Evolutionary conservation across 2,797 vertebrate species (phyloP), one percentile per base, ranked within the genome.

Genomic region (Alosa sapidissima): DNA sequence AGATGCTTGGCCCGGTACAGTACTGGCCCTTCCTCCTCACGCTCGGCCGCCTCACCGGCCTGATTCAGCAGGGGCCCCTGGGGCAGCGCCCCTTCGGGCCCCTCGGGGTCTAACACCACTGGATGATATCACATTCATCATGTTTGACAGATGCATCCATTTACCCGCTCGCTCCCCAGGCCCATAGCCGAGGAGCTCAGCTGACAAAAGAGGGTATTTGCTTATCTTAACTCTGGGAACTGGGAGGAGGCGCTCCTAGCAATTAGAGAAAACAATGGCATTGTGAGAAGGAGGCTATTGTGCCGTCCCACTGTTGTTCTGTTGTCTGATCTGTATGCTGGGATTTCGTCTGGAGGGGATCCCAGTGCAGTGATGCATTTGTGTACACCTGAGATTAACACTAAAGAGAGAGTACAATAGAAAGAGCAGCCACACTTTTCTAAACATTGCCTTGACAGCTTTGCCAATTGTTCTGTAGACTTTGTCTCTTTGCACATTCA

Each of bases 1-100:
- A 96, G 94, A 95, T 95, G 94, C 91, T 90, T 87, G 91, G 91
- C 91, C 89, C 85, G 86, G 85, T 87, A 82, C 75, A 68, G 84
- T 93, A 88, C 88, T 3, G 36, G 2, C 54, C 16, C 3, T 2
- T 5, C 2, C 54, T 14, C 65, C 28, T 9, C 11, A 13, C 9
- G 65, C 65, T 41, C 13, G 33, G 28, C 33, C 16, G 28, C 4
- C 13, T 33, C 28, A 33, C 65, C 13, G 28, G 11, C 11, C 68
- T 75, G 36, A 45, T 41, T 19, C 68, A 75, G 68, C 84, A 89
- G 81, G 89, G 89, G 86, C 81, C 87, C 90, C 88, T 87, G 86
- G 65, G 81, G 41, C 33, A 82, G 83, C 45, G 78, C 83, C 87
- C 84, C 72, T 33, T 10, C 5, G 36, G 48, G 55, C 82, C 90